These are phyloP conservation scores for Vidua chalybeata DNA, from an alignment of 2,113 vertebrate genomes.

Conservation along the genomic window DNA sequence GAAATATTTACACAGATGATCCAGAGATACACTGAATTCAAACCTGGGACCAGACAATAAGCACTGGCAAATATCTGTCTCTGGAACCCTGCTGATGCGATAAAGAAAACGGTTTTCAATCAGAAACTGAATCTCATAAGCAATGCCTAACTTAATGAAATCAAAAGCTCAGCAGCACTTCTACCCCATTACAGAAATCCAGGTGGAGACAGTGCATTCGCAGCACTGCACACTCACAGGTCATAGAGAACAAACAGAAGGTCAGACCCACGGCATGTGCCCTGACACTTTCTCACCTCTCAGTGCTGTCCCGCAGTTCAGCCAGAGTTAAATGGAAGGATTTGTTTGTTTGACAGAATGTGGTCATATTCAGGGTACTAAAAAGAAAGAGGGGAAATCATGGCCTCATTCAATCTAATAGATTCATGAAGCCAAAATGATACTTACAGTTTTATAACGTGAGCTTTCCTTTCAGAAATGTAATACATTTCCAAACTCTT, in stretches of 20 bases:
- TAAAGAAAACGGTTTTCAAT: background rate
- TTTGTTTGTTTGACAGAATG: background rate
- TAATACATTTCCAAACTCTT: background rate
- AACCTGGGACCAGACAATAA: background rate
- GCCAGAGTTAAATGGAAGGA: background rate
- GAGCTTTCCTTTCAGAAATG: background rate
- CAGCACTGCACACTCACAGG: background rate
- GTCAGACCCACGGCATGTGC: background rate
- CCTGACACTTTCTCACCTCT: background rate
- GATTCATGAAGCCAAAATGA: background rate
- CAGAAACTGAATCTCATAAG: background rate
- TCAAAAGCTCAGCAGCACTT: background rate
- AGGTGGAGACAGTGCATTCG: no score
- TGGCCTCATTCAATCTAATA: background rate
- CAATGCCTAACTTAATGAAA: fast-evolving
- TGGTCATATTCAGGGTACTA: no score
- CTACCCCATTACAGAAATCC: background rate
- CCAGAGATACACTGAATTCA: background rate
- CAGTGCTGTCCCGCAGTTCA: background rate
- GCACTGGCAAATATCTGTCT: background rate
- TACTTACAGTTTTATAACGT: background rate
- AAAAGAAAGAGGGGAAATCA: background rate
- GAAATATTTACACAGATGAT: background rate
- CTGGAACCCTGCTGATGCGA: background rate
- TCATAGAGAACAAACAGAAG: background rate